A percentile compares a stretch with the other conserved stretches of the same genome.
Conservation (phyloP, 2,888 invertebrate species). For the Chrysomela aeneicollis region DNA sequence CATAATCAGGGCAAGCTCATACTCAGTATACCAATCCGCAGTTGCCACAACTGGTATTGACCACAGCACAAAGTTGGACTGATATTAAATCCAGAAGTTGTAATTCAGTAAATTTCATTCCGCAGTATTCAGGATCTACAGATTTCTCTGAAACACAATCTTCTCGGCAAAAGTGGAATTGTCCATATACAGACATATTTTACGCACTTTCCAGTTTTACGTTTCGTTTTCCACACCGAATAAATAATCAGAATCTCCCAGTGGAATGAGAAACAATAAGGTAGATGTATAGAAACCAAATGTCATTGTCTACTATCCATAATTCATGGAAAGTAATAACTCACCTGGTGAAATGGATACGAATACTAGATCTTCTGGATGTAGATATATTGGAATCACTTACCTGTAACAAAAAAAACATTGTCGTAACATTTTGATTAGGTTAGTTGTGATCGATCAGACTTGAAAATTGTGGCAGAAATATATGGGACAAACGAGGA, state of each 20-base stretch:
- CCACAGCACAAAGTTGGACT: constrained; percentile 8
- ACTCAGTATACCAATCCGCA: not conserved
- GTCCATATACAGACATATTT: too few relatives aligned
- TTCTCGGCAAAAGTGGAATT: too few relatives aligned
- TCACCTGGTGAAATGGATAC: not conserved
- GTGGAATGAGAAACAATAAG: too few relatives aligned
- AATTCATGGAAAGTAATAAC: not conserved
- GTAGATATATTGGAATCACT: not conserved
- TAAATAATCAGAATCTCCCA: too few relatives aligned
- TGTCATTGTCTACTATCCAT: too few relatives aligned
- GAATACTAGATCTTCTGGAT: not conserved
- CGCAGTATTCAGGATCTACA: not conserved
- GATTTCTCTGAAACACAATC: too few relatives aligned
- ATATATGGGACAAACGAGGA: too few relatives aligned
- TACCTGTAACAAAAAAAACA: not conserved
- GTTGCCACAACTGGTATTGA: not conserved
- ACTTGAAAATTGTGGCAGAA: too few relatives aligned
- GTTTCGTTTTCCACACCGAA: too few relatives aligned
- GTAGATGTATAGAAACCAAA: too few relatives aligned
- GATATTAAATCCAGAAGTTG: constrained; percentile 6
- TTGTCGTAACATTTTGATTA: too few relatives aligned
- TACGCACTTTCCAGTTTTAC: too few relatives aligned
- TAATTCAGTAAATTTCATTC: constrained; percentile 10
- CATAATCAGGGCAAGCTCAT: not conserved
- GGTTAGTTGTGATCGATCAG: not conserved